Percentiles rank a stretch among this genome's conserved stretches.
Evolutionary conservation across 1,140 invertebrate species (phyloP).

Genomic region (Drosophila paulistorum): DNA sequence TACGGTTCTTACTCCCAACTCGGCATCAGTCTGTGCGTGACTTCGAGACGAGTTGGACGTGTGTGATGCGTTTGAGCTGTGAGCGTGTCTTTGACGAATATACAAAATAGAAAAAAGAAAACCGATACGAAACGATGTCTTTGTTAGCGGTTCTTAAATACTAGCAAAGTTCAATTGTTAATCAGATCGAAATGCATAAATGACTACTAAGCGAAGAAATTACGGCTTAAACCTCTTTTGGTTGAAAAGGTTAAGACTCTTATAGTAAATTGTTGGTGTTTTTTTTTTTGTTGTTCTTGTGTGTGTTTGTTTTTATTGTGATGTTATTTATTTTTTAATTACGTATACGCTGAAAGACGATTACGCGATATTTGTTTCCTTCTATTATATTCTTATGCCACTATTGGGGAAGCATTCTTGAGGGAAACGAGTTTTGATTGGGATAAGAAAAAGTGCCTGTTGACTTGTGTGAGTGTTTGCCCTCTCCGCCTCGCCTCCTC

Average conservation of each 20-base stretch:
- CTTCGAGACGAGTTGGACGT: constrained; percentile 50
- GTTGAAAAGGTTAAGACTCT: not conserved
- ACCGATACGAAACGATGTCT: constrained; percentile 53
- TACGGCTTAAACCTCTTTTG: not conserved
- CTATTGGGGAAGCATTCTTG: constrained; percentile 45
- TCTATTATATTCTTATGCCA: constrained; percentile 43
- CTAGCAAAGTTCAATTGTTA: constrained; percentile 67
- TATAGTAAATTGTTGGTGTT: not conserved
- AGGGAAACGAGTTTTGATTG: constrained; percentile 73
- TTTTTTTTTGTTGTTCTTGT: not conserved
- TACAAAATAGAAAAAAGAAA: not conserved
- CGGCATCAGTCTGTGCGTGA: constrained; percentile 63
- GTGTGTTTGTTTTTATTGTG: not conserved
- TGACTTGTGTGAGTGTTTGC: constrained; percentile 35
- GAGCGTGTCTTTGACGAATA: not conserved
- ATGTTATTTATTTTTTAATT: constrained; percentile 29
- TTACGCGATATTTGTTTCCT: constrained; percentile 65
- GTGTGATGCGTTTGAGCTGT: not conserved
- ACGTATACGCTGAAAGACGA: constrained; percentile 59
- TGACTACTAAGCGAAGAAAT: not conserved
- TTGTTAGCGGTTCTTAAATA: constrained; percentile 58
- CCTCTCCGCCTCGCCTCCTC: not conserved
- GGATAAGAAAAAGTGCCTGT: constrained; percentile 51
- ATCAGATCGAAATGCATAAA: constrained; percentile 26
- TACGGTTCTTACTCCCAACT: constrained; percentile 23